A percentile compares a stretch with the other conserved stretches of the same genome.
Conservation (phyloP, 2,113 vertebrate species). For the Tetrax tetrax region DNA sequence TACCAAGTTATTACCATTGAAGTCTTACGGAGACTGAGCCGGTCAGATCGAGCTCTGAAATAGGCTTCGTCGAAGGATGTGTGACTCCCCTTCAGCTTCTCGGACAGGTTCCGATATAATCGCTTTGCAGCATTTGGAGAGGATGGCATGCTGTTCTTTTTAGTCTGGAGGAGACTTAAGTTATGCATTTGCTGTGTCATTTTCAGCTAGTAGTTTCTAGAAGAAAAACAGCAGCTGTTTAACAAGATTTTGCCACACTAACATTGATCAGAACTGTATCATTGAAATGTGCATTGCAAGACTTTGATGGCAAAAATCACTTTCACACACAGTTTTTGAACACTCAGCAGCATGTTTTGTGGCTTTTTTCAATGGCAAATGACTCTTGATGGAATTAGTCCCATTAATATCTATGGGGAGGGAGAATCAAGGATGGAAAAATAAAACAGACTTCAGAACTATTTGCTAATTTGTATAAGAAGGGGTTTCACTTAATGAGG, state of each 20-base stretch:
- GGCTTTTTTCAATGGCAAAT: not conserved
- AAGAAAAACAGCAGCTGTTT: not conserved
- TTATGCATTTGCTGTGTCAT: conserved; percentile 98
- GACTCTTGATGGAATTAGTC: not conserved
- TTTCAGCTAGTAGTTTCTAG: conserved; percentile 75
- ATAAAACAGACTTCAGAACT: not conserved
- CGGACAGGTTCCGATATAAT: conserved; percentile 94
- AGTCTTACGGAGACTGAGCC: conserved; percentile 88
- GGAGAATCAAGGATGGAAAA: not conserved
- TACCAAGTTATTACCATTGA: conserved; percentile 77
- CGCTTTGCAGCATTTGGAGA: conserved; percentile 94
- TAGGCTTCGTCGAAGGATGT: conserved; percentile 92
- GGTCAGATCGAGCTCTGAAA: conserved; percentile 87
- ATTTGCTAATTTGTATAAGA: not conserved
- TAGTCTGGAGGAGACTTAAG: conserved; percentile 86
- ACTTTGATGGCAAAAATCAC: not conserved
- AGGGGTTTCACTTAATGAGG: not conserved
- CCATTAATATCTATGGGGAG: not conserved
- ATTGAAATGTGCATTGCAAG: fast-evolving
- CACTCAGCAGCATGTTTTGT: fast-evolving
- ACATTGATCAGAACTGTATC: not conserved
- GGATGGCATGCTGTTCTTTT: conserved; percentile 84
- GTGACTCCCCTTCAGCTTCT: conserved; percentile 92
- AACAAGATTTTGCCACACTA: not conserved
- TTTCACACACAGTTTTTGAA: not conserved